Evolutionary conservation across 1,140 invertebrate species (phyloP), one percentile per base, ranked within the genome.

Genomic region (Protaetia brevitarsis): DNA sequence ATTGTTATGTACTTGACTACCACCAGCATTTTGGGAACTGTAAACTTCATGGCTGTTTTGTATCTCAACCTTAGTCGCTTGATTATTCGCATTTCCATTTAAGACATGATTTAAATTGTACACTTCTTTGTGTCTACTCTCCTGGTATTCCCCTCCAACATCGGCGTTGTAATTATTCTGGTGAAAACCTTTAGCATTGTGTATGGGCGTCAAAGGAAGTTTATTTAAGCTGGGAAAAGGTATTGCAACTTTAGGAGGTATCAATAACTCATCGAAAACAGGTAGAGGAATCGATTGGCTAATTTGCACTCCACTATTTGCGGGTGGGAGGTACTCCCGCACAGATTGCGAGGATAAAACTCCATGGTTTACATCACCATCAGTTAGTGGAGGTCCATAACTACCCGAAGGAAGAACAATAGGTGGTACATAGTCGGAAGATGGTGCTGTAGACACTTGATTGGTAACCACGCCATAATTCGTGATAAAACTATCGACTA

Each of bases 221-320:
- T 59, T 51, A 28, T 66, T 72, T 58, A 75, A 71, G 71, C 71
- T 69, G n/a, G 71, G 68, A 16, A 71, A 65, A 29, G 65, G 45
- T 57, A 64, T 62, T 59, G 63, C 31, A 62, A 7, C 28, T 21
- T 61, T 36, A 19, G 59, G 59, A 1, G 23, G 29, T 16, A 34
- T 3, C 13, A 61, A 21, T 34, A 61, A 16, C n/a, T 61, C 59
- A 36, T 61, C 59, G 16, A 34, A 61, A 10, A 31, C 29, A 6
- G 28, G 13, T 23, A 61, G 8, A 6, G 28, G 28, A 6, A 61
- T 30, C 1, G 30, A 61, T 34, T 30, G 29, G 7, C 28, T 61
- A 3, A 61, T 21, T n/a, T 36, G 26, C 6, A 61, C 16, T 16
- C 36, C 30, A 13, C 28, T 21, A 6, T 31, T 61, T 4, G 45